Percentiles rank a stretch among this genome's conserved stretches.
Evolutionary conservation across 2,113 vertebrate genomes (phyloP).

Genomic region (Enhydra lutris): DNA sequence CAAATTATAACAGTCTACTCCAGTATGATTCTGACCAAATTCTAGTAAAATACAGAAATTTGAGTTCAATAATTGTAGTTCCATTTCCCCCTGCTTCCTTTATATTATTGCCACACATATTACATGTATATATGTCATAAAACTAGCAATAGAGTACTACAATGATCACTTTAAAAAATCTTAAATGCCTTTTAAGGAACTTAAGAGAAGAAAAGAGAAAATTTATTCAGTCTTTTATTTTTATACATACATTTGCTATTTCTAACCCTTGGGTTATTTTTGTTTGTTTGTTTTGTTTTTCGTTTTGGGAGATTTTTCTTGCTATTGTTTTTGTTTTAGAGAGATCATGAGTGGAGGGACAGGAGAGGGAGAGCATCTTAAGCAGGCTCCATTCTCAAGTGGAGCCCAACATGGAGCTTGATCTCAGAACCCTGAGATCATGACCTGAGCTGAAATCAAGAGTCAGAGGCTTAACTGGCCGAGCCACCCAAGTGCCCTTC

Average conservation of each 20-base stretch:
- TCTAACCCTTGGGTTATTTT: neutral
- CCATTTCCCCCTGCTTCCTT: neutral
- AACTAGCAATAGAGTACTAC: neutral
- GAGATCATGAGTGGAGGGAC: neutral
- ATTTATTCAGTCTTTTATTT: neutral
- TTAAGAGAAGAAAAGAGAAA: neutral
- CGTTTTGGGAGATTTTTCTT: too few species aligned
- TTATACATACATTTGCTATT: neutral
- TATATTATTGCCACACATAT: neutral
- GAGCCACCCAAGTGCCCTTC: neutral
- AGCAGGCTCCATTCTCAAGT: neutral
- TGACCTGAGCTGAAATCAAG: neutral
- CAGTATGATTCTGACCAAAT: neutral
- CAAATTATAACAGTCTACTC: neutral
- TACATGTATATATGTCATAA: neutral
- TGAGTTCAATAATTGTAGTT: neutral
- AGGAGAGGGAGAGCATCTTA: neutral
- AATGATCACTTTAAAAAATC: neutral
- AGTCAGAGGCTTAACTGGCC: neutral
- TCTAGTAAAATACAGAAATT: neutral
- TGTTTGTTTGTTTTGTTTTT: constrained; percentile 36
- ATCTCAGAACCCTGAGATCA: neutral
- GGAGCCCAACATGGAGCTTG: neutral
- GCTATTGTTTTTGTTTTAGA: neutral
- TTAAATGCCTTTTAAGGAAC: constrained; percentile 2